Evolutionary conservation across 1,140 invertebrate genomes (phyloP), one percentile per base, ranked within the genome.

Genomic region (Carposina sasakii): DNA sequence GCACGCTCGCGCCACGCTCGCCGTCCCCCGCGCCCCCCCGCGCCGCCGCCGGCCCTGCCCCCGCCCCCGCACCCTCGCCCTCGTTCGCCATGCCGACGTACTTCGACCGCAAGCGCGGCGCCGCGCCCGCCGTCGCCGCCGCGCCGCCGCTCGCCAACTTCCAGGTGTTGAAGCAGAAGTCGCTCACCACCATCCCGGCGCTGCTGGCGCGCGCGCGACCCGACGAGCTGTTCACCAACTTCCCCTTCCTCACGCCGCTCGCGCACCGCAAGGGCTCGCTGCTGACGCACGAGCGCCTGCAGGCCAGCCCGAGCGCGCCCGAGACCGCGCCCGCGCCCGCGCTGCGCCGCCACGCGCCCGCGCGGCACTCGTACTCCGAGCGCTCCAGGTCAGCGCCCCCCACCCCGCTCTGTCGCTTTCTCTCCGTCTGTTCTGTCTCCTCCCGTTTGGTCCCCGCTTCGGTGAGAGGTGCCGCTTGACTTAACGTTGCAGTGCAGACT

Each of bases 191-290:
- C 3, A 79, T 86, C 13, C 79, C 82, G 9, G 76, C 79, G 33
- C 46, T 76, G n/a, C 51, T 79, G 12, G 81, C 81, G 40, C 68
- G 60, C 56, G 67, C 65, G 43, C 56, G 57, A 33, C 68, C 61
- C 56, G 74, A 84, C 48, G 81, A 86, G 52, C 52, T 86, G 44
- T 86, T 86, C 65, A 76, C 71, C 45, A 85, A 86, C 57, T 86
- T 86, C 47, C 85, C 85, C 13, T 86, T 86, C 48, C 60, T 86
- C 41, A 86, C 85, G 52, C 85, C 85, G n/a, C 66, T 86, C n/a
- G 81, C 85, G 43, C 75, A 86, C 56, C 57, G 85, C 16, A 84
- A 83, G 63, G 78, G 74, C 61, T 84, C 85, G 23, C 58, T 73
- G 6, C 57, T 78, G 9, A 61, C 67, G 30, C 56, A 58, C 44